phyloP scores from a whole-genome alignment of 2,888 invertebrate species.

The Diogma glabrata region DNA sequence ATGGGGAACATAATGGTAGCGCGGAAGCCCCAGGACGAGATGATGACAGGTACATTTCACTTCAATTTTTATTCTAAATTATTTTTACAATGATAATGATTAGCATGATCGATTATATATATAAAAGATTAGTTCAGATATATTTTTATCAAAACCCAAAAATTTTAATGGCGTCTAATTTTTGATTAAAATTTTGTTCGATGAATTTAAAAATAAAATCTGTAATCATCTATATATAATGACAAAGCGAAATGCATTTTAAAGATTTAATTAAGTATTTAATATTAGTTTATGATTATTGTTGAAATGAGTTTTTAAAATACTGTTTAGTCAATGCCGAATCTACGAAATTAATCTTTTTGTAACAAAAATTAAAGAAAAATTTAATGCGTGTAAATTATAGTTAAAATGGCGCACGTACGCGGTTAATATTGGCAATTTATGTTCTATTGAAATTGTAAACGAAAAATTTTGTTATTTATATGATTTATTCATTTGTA shows the following conservation, averaged over 20 bases:
- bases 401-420: too few relatives aligned
- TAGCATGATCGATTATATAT: conserved; percentile 4
- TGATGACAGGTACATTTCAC: conserved; percentile 58
- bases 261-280: conserved; percentile 3
- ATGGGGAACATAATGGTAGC: conserved; percentile 43
- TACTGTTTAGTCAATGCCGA: conserved; percentile 1
- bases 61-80: not conserved
- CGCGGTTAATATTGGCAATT: too few relatives aligned
- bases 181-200: conserved; percentile 4
- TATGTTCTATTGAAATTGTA: too few relatives aligned
- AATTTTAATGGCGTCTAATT: conserved; percentile 6
- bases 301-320: conserved; percentile 6
- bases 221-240: conserved; percentile 5
- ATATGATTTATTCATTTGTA: too few relatives aligned
- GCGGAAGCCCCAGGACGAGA: conserved; percentile 67
- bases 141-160: conserved; percentile 9
- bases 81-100: conserved; percentile 5
- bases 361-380: too few relatives aligned
- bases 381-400: too few relatives aligned
- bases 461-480: too few relatives aligned
- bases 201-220: conserved; percentile 8
- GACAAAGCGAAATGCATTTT: conserved; percentile 5
- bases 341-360: too few relatives aligned
- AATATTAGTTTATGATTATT: conserved; percentile 6
- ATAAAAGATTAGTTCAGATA: conserved; percentile 6